Base-by-base conservation (phyloP, 2,113 vertebrate species). In the Ceyx margarethae region DNA sequence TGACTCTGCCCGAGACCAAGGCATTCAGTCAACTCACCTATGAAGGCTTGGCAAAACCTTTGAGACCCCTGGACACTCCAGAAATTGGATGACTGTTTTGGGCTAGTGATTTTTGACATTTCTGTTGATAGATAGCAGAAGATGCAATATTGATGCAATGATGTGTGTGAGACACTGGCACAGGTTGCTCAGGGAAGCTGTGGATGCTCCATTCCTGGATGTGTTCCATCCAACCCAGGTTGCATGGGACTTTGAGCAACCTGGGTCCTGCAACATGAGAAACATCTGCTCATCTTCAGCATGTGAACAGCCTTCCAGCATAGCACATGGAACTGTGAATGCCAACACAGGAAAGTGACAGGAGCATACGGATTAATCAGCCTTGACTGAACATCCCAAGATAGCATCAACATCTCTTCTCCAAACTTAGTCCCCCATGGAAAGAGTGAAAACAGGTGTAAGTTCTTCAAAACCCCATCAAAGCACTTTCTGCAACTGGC, bases 251-350 rank as follows among this genome's bases (percentile, higher is more conserved):
- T 51, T 26, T 51, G 50, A 51, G 50, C 50, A 51, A 51, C 50
- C 50, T 51, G 50, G 13, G 37, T 37, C 37, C 67, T 22, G 28
- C 53, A 6, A 12, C 3, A 0, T 2, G 31, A 71, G n/a, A 26
- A 45, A 19, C 42, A 12, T 57, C 76, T 33, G 54, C 54, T 62
- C 54, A 4, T 21, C 42, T 21, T 23, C 54, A 20, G 25, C 31
- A 28, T 1, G 0, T 11, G 12, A 37, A 15, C 7, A 16, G 6
- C 26, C 62, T 37, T 11, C 51, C 22, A 19, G 23, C 3, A 5
- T 8, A 13, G 28, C 0, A 7, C 48, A 13, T 61, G 14, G n/a
- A 5, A 13, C 18, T 25, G 7, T 0, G 6, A 31, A 21, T 5
- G 4, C 7, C 11, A n/a, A 33, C 29, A 28, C 10, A 2, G 33